A percentile compares a stretch with the other conserved stretches of the same genome.
Evolutionary conservation across 1,140 invertebrate species (phyloP).

Genomic region (Dendroctonus ponderosae): DNA sequence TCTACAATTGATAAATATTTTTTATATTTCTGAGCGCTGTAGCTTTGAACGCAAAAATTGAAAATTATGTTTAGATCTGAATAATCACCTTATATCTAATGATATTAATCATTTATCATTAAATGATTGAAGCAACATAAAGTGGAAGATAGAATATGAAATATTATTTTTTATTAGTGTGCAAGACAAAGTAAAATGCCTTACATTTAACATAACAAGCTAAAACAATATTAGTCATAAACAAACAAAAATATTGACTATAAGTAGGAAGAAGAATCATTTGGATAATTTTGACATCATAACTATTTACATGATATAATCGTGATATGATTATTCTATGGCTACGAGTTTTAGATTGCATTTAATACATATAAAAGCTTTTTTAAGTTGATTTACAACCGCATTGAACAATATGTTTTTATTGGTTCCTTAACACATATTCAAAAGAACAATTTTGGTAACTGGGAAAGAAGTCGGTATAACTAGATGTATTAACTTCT

Average conservation of each 20-base stretch:
- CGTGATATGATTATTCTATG: conserved; percentile 44
- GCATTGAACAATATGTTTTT: background rate
- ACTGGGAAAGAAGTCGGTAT: no score
- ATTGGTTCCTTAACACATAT: background rate
- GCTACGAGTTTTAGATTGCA: no score
- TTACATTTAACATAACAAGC: conserved; percentile 3
- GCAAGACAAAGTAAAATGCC: background rate
- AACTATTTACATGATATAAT: conserved; percentile 34
- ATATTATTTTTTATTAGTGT: background rate
- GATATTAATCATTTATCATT: background rate
- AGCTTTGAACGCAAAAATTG: background rate
- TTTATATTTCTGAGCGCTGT: no score
- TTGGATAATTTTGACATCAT: background rate
- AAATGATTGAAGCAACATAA: background rate
- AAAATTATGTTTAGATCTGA: background rate
- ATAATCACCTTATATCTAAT: background rate
- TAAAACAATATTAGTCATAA: background rate
- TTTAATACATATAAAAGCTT: no score
- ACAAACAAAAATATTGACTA: conserved; percentile 45
- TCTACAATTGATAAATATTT: no score
- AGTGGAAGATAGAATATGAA: background rate
- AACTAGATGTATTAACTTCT: background rate
- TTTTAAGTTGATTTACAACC: background rate
- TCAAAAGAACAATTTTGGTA: background rate
- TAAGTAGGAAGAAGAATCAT: conserved; percentile 47